Evolutionary conservation across 2,113 vertebrate genomes (phyloP).

Genomic region (Nannobrachium achirus): DNA sequence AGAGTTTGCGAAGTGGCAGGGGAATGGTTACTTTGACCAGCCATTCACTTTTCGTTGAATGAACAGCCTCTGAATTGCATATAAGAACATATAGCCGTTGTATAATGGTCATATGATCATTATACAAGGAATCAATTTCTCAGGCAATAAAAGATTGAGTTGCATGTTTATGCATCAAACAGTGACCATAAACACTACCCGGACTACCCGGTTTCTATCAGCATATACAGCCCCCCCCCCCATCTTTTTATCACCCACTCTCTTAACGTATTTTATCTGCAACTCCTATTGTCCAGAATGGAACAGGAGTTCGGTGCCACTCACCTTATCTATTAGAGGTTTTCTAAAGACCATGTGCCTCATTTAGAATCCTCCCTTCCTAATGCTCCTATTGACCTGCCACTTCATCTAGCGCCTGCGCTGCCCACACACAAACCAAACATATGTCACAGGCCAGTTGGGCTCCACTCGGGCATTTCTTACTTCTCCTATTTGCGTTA

Average conservation of each 20-base stretch:
- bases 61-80: no score
- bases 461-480: neutral
- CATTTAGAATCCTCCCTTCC: slow-evolving; percentile 1
- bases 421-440: slow-evolving; percentile 5
- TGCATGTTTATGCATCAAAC: no score
- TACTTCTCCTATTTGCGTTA: slow-evolving; percentile 34
- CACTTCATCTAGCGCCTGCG: neutral
- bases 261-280: neutral
- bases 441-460: slow-evolving; percentile 36
- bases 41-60: no score
- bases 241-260: no score
- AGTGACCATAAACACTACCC: no score
- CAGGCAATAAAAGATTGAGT: no score
- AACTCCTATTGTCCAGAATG: slow-evolving; percentile 31
- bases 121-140: no score
- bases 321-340: slow-evolving; percentile 28
- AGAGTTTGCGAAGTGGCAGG: no score
- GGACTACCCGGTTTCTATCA: no score
- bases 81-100: no score
- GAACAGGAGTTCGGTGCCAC: slow-evolving; percentile 27
- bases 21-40: no score
- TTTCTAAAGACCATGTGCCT: slow-evolving; percentile 14
- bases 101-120: no score
- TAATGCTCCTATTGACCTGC: slow-evolving; percentile 21
- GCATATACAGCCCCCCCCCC: neutral